Evolutionary conservation across 2,888 invertebrate genomes (phyloP), one percentile per base, ranked within the genome.

Genomic region (Melanostoma scalare): DNA sequence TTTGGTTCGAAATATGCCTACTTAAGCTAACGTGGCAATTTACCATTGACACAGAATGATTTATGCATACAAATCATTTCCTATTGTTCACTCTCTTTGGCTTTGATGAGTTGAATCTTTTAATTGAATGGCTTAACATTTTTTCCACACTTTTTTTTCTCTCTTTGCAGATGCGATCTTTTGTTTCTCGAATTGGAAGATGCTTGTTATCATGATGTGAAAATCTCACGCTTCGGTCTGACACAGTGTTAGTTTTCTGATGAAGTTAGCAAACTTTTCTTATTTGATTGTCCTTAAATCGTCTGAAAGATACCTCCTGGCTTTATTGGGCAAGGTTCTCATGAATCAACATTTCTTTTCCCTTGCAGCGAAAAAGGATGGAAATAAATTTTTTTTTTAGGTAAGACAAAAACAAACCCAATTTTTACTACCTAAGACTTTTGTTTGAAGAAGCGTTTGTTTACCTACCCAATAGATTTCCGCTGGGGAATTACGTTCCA

Each of bases 221-320:
- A 63, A 50, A 48, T 20, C 20, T 48, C 36, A 48, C 3, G 44
- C 35, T 30, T 35, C 40, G 6, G 2, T 44, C 6, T 2, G 33
- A 10, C n/a, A 33, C 0, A 38, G 30, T 50, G 36, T 30, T 40
- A n/a, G 42, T 1, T n/a, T 50, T 35, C 48, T 50, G 8, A 52
- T 33, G 48, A 63, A 77, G 72, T 71, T 71, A 60, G 38, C 38
- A 33, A 67, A 74, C 56, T 67, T 74, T 74, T 58, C 31, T 44
- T 38, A 38, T 63, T 74, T 40, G 58, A 58, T 58, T 74, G 67
- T 65, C 35, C 36, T 58, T 42, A 36, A 50, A 38, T 55, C 65
- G 42, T 58, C 56, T 52, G 50, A 40, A 42, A 40, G 42, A 42
- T 31, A n/a, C 31, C 35, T 67, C 58, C 58, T 10, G 0, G 3